These are phyloP conservation scores for Teinopalpus imperialis DNA, from an alignment of 2,888 invertebrate species.

Conservation along the genomic window DNA sequence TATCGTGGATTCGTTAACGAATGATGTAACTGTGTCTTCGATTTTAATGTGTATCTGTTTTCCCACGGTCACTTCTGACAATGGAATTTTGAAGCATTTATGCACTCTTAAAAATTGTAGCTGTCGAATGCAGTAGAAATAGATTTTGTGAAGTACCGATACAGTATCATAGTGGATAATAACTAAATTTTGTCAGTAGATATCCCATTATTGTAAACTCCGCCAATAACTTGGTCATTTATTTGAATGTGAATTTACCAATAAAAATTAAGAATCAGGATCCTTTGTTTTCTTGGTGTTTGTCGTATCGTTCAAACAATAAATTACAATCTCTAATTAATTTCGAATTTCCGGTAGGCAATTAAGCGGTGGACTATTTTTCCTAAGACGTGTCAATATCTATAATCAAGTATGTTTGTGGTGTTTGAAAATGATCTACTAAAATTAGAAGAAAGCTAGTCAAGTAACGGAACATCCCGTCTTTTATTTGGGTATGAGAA, in stretches of 20 bases:
- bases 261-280: conserved; percentile 74
- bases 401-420: no score
- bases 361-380: no score
- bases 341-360: no score
- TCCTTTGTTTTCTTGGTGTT: conserved; percentile 38
- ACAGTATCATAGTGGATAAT: conserved; percentile 74
- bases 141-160: conserved; percentile 76
- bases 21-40: conserved; percentile 66
- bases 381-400: no score
- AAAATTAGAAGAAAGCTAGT: no score
- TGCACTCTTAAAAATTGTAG: conserved; percentile 70
- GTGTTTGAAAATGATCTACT: no score
- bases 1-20: conserved; percentile 71
- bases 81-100: conserved; percentile 76
- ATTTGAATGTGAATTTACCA: conserved; percentile 82
- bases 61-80: conserved; percentile 58
- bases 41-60: conserved; percentile 54
- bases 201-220: conserved; percentile 68
- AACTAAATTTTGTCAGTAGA: conserved; percentile 75
- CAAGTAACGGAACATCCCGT: no score
- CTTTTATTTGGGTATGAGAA: no score
- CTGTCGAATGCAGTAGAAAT: conserved; percentile 67
- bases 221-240: conserved; percentile 78
- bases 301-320: no score
- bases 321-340: no score